Evolutionary conservation across 2,888 invertebrate genomes (phyloP), one percentile per base, ranked within the genome.

Genomic region (Habrosyne pyritoides): DNA sequence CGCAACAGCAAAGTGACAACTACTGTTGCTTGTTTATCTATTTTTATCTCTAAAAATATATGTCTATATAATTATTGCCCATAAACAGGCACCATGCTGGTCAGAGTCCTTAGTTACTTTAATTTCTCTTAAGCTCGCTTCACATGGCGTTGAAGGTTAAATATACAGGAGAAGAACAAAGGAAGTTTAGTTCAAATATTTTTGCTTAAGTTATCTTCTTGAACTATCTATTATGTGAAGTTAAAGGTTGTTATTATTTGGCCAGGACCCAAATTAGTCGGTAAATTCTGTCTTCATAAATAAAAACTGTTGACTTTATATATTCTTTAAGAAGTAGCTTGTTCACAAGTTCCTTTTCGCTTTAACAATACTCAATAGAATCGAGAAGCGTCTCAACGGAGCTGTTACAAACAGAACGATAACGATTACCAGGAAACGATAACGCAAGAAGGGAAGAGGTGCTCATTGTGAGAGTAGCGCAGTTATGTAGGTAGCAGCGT

Each of bases 401-500:
- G 28, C 50, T 21, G 22, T 18, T 26, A n/a, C 50, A 50, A 50
- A 28, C 28, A 28, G 50, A 50, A 50, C 50, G 50, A 28, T 50
- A 28, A 50, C 26, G 50, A 50, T 28, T 28, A 28, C 50, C 28
- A 30, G 50, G 24, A 48, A 14, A 24, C 50, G 50, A 26, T 14
- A 28, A 30, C 18, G 28, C 28, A 30, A 26, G 50, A 10, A 18
- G 18, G 28, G 28, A 30, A 50, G 28, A 28, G 50, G 28, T 28
- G 24, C 26, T 50, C 14, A 28, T 28, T 14, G 50, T 28, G 28
- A 50, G 21, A 28, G 28, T 26, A 28, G 26, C 24, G 49, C 57
- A 50, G 49, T 58, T 46, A 18, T 52, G 56, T 62, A 62, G 57
- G 56, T 67, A 68, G 66, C 66, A 64, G 66, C 74, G 87, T 87